Base-by-base conservation (phyloP, 2,797 vertebrate genomes). In the Tokudaia muenninki region DNA sequence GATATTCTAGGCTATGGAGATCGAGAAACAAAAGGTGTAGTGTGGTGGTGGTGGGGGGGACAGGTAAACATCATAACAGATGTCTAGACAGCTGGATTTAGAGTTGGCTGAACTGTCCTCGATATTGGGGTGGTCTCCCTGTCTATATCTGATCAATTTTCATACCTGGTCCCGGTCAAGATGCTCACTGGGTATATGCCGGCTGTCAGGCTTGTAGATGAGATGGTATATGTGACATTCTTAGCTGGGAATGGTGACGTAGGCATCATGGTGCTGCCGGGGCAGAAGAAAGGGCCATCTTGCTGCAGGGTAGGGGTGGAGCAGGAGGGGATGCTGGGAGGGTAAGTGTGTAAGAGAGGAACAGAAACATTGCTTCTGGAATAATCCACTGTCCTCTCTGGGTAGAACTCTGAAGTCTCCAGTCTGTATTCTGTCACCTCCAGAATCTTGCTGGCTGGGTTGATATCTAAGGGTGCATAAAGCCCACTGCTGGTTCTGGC, bases 21-120 rank as follows among this genome's bases (percentile, higher is more conserved):
- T 47, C 9, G 41, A 70, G 47, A 67, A 55, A n/a, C 1, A 1
- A 65, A 55, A 86, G 31, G 31, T 12, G 2, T 5, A 3, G 44
- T 47, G 44, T 31, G 44, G 13, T 78, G 0, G 47, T 0, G n/a
- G 9, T 9, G 16, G 2, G 63, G 5, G 5, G 26, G 1, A 9
- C 29, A 34, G 31, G 6, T n/a, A 16, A n/a, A 12, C 0, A 4
- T 2, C 47, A 57, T 26, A 17, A 14, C 47, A 57, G 41, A 10
- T 29, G 57, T 34, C 0, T 6, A 7, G 12, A 41, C 8, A 5
- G 3, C 24, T 1, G 7, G 74, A 8, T 47, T 47, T 67, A 26
- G 61, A 65, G 61, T 50, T 41, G 59, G 24, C 22, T 34, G 61
- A 31, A 5, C 16, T 44, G 57, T 47, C 14, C 37, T 65, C 1